phyloP scores from a whole-genome alignment of 2,888 invertebrate species.

The Eupithecia abbreviata region DNA sequence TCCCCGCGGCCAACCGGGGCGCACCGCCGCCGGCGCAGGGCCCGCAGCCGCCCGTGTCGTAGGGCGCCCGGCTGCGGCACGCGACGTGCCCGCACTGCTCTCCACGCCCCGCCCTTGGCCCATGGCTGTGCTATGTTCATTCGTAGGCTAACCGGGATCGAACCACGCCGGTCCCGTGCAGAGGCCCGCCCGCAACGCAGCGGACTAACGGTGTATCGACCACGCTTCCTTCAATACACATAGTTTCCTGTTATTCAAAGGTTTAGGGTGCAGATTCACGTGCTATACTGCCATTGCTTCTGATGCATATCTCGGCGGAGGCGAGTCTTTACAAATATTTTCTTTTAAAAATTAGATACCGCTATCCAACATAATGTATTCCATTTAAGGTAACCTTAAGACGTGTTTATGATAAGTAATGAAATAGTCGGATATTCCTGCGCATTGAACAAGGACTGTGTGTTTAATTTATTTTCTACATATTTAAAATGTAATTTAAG shows the following conservation, averaged over 20 bases:
- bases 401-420: slow-evolving; percentile 73
- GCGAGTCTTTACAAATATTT: slow-evolving; percentile 68
- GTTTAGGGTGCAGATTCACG: slow-evolving; percentile 80
- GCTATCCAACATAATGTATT: slow-evolving; percentile 75
- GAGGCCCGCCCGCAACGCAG: slow-evolving; percentile 47
- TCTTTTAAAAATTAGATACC: slow-evolving; percentile 68
- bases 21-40: slow-evolving; percentile 73
- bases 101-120: slow-evolving; percentile 59
- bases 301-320: slow-evolving; percentile 77
- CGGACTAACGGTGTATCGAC: slow-evolving; percentile 44
- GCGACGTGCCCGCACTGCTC: slow-evolving; percentile 53
- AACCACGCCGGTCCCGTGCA: slow-evolving; percentile 65
- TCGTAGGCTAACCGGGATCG: slow-evolving; percentile 59
- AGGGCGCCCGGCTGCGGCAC: slow-evolving; percentile 56
- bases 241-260: slow-evolving; percentile 66
- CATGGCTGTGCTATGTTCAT: slow-evolving; percentile 81
- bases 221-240: slow-evolving; percentile 62
- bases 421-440: slow-evolving; percentile 73
- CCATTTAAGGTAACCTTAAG: slow-evolving; percentile 78
- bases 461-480: slow-evolving; percentile 80
- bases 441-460: slow-evolving; percentile 80
- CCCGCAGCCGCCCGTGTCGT: slow-evolving; percentile 79
- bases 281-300: slow-evolving; percentile 79
- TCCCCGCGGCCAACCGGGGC: slow-evolving; percentile 80
- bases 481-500: slow-evolving; percentile 71